Percentiles rank a stretch among this genome's conserved stretches.
phyloP scores from a whole-genome alignment of 2,113 vertebrate species.

The Paratilapia polleni region DNA sequence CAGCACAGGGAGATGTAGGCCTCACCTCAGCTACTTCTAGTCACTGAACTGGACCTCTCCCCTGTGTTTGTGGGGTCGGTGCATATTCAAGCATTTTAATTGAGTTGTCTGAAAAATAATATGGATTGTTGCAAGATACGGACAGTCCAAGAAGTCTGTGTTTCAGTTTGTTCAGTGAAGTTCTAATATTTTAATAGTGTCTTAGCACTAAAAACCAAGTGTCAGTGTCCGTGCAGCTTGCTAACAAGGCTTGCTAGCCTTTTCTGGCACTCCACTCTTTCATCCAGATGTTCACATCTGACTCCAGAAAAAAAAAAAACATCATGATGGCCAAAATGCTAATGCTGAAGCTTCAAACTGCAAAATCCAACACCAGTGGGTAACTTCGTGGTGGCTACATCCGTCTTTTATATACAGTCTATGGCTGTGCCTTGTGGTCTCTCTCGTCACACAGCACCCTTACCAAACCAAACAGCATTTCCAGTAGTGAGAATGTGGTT shows the following conservation, averaged over 20 bases:
- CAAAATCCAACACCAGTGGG: neutral
- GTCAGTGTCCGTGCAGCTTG: neutral
- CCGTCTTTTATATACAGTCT: neutral
- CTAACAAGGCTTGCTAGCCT: neutral
- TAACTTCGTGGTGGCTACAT: neutral
- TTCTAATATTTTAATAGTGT: neutral
- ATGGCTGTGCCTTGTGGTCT: neutral
- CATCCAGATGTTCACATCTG: neutral
- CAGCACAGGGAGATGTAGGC: neutral
- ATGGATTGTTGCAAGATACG: neutral
- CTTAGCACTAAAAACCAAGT: neutral
- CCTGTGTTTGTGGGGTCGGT: neutral
- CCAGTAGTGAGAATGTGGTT: neutral
- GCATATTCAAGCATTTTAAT: neutral
- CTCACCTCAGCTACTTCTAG: neutral
- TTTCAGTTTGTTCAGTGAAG: no score
- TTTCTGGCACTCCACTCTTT: fast-evolving
- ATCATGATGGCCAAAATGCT: no score
- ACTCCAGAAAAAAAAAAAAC: no score
- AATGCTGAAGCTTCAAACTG: neutral
- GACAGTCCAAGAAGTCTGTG: no score
- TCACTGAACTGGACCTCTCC: fast-evolving
- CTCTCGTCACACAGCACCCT: neutral
- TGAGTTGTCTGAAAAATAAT: fast-evolving
- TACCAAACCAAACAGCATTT: neutral